phyloP scores from a whole-genome alignment of 92 coral and sea anemone species.

The Metridium senile region DNA sequence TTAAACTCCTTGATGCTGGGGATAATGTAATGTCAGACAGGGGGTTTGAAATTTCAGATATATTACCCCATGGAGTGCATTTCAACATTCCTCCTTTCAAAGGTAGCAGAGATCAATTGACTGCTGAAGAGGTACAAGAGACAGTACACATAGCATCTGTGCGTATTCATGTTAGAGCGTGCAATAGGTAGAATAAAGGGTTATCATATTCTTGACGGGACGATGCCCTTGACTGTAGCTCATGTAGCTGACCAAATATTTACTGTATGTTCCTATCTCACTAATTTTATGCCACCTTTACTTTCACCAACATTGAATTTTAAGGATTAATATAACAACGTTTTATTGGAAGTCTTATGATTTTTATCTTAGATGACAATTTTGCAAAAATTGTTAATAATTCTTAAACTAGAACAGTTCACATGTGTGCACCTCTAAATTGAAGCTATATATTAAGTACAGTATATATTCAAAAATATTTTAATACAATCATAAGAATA shows the following conservation, averaged over 20 bases:
- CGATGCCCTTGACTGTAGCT: slow-evolving; percentile 46
- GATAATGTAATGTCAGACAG: slow-evolving; percentile 59
- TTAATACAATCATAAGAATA: too few relatives aligned
- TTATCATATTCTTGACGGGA: slow-evolving; percentile 63
- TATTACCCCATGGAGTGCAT: slow-evolving; percentile 40
- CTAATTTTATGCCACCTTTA: slow-evolving; percentile 48
- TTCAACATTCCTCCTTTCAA: slow-evolving; percentile 64
- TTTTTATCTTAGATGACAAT: too few relatives aligned
- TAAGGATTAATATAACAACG: too few relatives aligned
- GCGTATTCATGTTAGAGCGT: slow-evolving; percentile 54
- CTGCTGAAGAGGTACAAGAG: too few relatives aligned
- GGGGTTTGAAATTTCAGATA: slow-evolving; percentile 46
- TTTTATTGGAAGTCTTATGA: too few relatives aligned
- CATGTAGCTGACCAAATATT: slow-evolving; percentile 60
- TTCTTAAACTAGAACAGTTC: too few relatives aligned
- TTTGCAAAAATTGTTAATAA: too few relatives aligned
- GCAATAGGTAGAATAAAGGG: slow-evolving; percentile 62
- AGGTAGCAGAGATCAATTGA: slow-evolving; percentile 51
- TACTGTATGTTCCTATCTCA: slow-evolving; percentile 49
- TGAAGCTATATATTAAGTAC: too few relatives aligned
- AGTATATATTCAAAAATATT: too few relatives aligned
- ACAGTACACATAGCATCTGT: slow-evolving; percentile 60
- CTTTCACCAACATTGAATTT: slow-evolving; percentile 13
- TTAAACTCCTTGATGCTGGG: slow-evolving; percentile 41
- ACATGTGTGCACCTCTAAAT: too few relatives aligned